phyloP scores from a whole-genome alignment of 2,888 invertebrate species.

The Amphipyra tragopoginis region DNA sequence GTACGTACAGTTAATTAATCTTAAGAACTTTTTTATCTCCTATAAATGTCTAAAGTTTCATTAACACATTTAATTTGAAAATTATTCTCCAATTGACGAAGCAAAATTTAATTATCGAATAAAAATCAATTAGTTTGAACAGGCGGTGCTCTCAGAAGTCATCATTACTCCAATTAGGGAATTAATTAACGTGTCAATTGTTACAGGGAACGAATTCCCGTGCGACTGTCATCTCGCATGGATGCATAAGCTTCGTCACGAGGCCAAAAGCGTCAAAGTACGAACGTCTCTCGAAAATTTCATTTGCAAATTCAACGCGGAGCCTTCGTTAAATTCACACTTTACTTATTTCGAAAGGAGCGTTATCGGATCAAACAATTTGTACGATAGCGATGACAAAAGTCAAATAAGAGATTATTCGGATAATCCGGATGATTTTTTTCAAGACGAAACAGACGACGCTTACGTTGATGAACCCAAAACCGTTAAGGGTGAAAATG shows the following conservation, averaged over 20 bases:
- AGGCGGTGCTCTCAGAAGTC: conserved; percentile 54
- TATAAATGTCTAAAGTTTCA: conserved; percentile 4
- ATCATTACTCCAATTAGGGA: conserved; percentile 69
- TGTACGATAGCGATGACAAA: conserved; percentile 78
- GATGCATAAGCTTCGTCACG: conserved; percentile 94
- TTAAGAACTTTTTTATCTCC: background rate
- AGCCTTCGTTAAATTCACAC: conserved; percentile 80
- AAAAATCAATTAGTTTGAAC: conserved; percentile 66
- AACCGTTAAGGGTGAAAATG: conserved; percentile 79
- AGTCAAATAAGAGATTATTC: conserved; percentile 78
- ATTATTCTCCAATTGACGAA: conserved; percentile 9
- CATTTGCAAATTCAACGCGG: conserved; percentile 91
- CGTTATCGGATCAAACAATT: conserved; percentile 79
- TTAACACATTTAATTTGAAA: conserved; percentile 16
- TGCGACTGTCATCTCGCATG: conserved; percentile 96
- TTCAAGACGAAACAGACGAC: conserved; percentile 82
- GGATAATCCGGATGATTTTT: conserved; percentile 78
- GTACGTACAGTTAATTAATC: conserved; percentile 86
- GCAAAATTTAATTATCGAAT: conserved; percentile 56
- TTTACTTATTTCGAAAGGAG: conserved; percentile 82
- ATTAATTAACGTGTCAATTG: conserved; percentile 75
- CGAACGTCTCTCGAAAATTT: conserved; percentile 93
- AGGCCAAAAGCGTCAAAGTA: conserved; percentile 93
- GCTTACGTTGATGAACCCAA: conserved; percentile 81
- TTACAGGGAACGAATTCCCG: conserved; percentile 94